Base-by-base conservation (phyloP, 2,113 vertebrate genomes). In the Hyla sarda region DNA sequence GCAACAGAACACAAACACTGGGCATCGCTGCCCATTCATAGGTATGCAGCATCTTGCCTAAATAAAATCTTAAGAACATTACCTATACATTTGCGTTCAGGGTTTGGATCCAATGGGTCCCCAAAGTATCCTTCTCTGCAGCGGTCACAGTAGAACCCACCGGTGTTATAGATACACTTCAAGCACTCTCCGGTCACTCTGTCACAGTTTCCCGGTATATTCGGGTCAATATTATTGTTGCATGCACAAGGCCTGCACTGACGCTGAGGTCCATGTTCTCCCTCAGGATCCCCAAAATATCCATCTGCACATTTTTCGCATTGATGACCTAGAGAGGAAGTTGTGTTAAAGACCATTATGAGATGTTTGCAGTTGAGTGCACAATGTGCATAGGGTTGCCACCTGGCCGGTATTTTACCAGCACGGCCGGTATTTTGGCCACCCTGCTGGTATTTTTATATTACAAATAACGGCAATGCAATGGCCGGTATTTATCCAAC, bases 111-210 rank as follows among this genome's bases (percentile, higher is more conserved):
- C 88, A 96, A 86, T 0, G 97, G 93, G 82, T 97, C 95, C 81
- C 97, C 97, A 0, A 94, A 98, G 93, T 94, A 99, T 30, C 97
- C 97, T 0, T 95, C 93, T 75, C 93, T 95, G 95, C 98, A 99
- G 89, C 93, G 96, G 88, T 98, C 95, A 0, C 98, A 99, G 93
- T 95, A 92, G 90, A 93, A 93, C 58, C 98, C 97, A 0, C 92
- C 89, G 0, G 98, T 99, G 93, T 97, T 96, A 93, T 98, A 84
- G 91, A 97, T 91, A 90, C 98, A 99, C 88, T 97, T 97, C 77
- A 97, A 93, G 80, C 98, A 99, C 89, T 97, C 91, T 0, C 98
- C 98, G 0, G 94, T 97, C 86, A 72, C 93, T 0, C 88, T 93
- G 90, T 99, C 88, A 0, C 98, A 99, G 92, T 96, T 98, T 3